These are phyloP conservation scores for Zaprionus tsacasi DNA, from an alignment of 1,140 invertebrate species.

Conservation along the genomic window DNA sequence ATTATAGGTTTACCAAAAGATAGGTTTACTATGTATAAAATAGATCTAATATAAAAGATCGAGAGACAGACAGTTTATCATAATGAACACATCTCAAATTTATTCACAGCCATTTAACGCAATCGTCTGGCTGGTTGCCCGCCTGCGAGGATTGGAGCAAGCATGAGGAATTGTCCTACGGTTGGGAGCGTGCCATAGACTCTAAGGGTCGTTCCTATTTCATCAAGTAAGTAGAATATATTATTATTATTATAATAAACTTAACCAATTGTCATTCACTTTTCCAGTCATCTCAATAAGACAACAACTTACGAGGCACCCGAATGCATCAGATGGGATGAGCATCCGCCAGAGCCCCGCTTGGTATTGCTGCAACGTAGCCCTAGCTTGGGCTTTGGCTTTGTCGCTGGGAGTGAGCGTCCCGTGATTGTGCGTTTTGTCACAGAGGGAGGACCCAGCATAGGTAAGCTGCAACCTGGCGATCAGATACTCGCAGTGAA, in stretches of 20 bases:
- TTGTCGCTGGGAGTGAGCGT: slow-evolving; percentile 95
- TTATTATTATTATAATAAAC: not conserved
- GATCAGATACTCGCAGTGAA: slow-evolving; percentile 96
- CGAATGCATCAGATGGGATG: slow-evolving; percentile 86
- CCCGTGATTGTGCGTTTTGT: slow-evolving; percentile 95
- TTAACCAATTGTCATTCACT: not conserved
- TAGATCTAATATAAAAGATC: too few relatives aligned
- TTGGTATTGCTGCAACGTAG: slow-evolving; percentile 89
- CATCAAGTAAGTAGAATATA: slow-evolving; percentile 90
- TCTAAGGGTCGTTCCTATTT: slow-evolving; percentile 91
- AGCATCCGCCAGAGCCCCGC: slow-evolving; percentile 90
- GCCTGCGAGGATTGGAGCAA: slow-evolving; percentile 91
- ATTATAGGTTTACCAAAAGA: too few relatives aligned
- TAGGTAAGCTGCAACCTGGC: slow-evolving; percentile 93
- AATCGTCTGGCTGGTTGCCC: slow-evolving; percentile 93
- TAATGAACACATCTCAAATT: slow-evolving; percentile 1
- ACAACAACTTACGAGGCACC: slow-evolving; percentile 94
- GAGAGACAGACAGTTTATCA: too few relatives aligned
- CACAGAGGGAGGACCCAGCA: slow-evolving; percentile 94
- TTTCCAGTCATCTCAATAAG: slow-evolving; percentile 92
- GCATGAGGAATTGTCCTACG: slow-evolving; percentile 89
- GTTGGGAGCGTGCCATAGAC: slow-evolving; percentile 93
- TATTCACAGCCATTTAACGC: slow-evolving; percentile 89
- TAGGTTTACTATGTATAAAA: too few relatives aligned
- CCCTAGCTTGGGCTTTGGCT: slow-evolving; percentile 94